Base-by-base conservation (phyloP, 2,113 vertebrate genomes). In the Neotoma lepida region DNA sequence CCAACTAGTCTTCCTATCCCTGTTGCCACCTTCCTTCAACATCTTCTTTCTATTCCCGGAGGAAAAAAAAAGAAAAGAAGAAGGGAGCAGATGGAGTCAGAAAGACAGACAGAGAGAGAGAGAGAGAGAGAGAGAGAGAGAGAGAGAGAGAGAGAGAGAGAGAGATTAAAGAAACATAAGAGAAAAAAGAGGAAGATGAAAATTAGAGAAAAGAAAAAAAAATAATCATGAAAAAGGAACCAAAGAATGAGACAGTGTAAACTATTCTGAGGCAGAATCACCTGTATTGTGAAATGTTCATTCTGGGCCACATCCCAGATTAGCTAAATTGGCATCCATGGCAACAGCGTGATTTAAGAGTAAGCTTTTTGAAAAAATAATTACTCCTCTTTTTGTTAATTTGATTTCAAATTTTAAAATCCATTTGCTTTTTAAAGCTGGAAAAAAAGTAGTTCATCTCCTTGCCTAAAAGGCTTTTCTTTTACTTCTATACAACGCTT, bases 301-400 rank as follows among this genome's bases (percentile, higher is more conserved):
- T 77, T 96, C 92, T 96, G 81, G 93, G 86, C 80, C 80, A 94
- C 58, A 73, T 95, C 94, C 74, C 95, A 97, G 64, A 95, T 77
- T 58, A 85, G 68, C 64, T 73, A 92, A 95, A 97, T 89, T 96
- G 86, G 61, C 82, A 93, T 91, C 84, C 89, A 77, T 71, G 39
- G 63, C 51, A 91, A 18, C 61, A 73, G 61, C 70, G 91, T 73
- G 90, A 94, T 88, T 96, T 96, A 94, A 95, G 91, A 90, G 44
- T 84, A 96, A 91, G 63, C 51, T 91, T 95, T 96, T 93, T 95
- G 70, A 95, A 94, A 94, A 96, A 88, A 95, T 93, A 95, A 95
- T 94, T 87, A 92, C 28, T 87, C 41, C 30, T 28, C 35, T 96
- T 96, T 90, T 92, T 92, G 54, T 93, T 97, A 92, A 95, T 96